phyloP scores from a whole-genome alignment of 2,113 vertebrate genomes.

The Amphiprion ocellaris region DNA sequence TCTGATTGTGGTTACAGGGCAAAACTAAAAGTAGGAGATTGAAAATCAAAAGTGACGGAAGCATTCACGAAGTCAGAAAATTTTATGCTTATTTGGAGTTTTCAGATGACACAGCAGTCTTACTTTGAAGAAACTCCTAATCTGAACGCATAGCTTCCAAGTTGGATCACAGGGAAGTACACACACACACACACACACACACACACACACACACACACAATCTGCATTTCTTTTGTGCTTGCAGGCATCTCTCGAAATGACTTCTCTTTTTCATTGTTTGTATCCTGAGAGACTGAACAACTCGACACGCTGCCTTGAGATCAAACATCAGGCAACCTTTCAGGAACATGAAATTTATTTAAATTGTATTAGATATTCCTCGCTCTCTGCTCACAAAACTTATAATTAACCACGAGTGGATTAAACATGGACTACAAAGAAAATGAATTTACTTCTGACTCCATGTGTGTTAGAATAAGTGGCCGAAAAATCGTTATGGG shows the following conservation, averaged over 20 bases:
- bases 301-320: neutral
- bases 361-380: neutral
- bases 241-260: conserved; percentile 7
- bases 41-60: conserved; percentile 32
- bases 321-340: conserved; percentile 9
- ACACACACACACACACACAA: neutral
- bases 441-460: conserved; percentile 29
- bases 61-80: conserved; percentile 1
- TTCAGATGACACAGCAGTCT: conserved; percentile 9
- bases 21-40: conserved; percentile 31
- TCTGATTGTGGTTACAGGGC: conserved; percentile 50
- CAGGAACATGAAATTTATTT: neutral
- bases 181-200: neutral
- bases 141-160: neutral
- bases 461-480: conserved; percentile 8
- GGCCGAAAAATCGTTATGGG: neutral
- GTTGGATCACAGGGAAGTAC: conserved; percentile 6
- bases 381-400: neutral
- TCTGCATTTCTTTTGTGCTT: neutral
- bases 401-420: conserved; percentile 13
- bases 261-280: conserved; percentile 1
- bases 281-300: conserved; percentile 1
- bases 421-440: neutral
- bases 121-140: conserved; percentile 13
- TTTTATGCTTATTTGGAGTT: conserved; percentile 3